Percentiles rank a stretch among this genome's conserved stretches.
These are phyloP conservation scores for Noctua janthina DNA, from an alignment of 2,888 invertebrate genomes.

Conservation along the genomic window DNA sequence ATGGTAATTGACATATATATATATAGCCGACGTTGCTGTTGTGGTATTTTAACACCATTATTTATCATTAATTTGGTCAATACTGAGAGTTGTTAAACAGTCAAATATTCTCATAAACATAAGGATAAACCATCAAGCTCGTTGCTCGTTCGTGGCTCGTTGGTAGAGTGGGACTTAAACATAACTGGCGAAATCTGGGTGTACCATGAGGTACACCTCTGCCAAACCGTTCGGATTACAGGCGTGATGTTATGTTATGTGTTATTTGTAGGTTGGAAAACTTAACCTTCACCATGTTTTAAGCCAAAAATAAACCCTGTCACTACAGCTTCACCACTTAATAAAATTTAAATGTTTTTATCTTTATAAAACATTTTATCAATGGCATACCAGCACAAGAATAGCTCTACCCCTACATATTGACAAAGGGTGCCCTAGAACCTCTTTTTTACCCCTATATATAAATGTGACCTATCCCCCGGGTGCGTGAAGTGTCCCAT, in stretches of 20 bases:
- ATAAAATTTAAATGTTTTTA: conserved; percentile 2
- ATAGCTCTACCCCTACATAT: conserved; percentile 30
- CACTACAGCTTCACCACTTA: background rate
- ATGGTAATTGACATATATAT: no score
- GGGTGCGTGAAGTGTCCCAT: conserved; percentile 47
- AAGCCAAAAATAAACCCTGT: conserved; percentile 5
- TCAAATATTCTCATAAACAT: no score
- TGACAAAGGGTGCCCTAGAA: conserved; percentile 48
- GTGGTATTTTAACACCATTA: no score
- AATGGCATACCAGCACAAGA: conserved; percentile 49
- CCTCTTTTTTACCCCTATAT: conserved; percentile 53
- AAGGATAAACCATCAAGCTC: no score
- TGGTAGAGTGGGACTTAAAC: background rate
- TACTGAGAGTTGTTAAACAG: no score
- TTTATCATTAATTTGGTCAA: no score
- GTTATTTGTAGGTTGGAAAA: background rate
- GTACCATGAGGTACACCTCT: background rate
- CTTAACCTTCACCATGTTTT: background rate
- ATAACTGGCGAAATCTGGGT: background rate
- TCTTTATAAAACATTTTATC: conserved; percentile 24
- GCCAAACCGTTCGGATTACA: background rate
- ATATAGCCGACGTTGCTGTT: no score
- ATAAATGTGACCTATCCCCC: conserved; percentile 65
- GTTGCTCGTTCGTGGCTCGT: no score
- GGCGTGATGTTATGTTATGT: background rate